These are phyloP conservation scores for Pelosia muscerda DNA, from an alignment of 2,888 invertebrate species.

Conservation along the genomic window DNA sequence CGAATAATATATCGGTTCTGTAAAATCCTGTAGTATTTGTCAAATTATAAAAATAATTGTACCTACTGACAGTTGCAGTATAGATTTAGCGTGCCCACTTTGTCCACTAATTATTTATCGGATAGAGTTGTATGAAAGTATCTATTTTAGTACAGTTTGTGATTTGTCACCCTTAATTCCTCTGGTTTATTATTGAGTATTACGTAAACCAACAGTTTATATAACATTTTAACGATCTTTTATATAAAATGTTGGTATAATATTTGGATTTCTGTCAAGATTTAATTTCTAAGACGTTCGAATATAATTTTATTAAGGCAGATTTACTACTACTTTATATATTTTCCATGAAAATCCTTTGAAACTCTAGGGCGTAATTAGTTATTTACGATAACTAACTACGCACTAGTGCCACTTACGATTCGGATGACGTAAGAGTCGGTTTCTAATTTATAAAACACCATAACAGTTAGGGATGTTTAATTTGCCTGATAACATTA, in stretches of 20 bases:
- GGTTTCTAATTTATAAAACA: not conserved
- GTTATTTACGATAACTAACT: constrained; percentile 14
- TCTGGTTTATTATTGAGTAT: constrained; percentile 1
- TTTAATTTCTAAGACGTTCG: constrained; percentile 33
- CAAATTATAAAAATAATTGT: too few relatives aligned
- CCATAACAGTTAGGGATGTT: not conserved
- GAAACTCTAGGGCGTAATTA: constrained; percentile 29
- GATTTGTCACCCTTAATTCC: not conserved
- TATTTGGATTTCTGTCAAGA: constrained; percentile 47
- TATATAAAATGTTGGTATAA: constrained; percentile 21
- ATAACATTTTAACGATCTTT: constrained; percentile 22
- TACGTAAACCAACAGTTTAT: constrained; percentile 15
- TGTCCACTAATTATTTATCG: not conserved
- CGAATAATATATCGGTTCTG: not conserved
- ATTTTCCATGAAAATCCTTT: constrained; percentile 25
- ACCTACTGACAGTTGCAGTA: too few relatives aligned
- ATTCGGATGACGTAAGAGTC: not conserved
- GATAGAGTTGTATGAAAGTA: not conserved
- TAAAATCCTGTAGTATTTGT: too few relatives aligned
- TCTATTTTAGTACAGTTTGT: not conserved
- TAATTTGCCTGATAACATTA: not conserved
- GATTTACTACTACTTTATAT: constrained; percentile 20
- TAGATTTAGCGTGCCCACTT: too few relatives aligned
- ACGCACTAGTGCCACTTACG: not conserved
- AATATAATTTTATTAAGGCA: constrained; percentile 34